These are phyloP conservation scores for Meloidogyne floridensis DNA, from an alignment of 1,140 invertebrate species.

Conservation along the genomic window DNA sequence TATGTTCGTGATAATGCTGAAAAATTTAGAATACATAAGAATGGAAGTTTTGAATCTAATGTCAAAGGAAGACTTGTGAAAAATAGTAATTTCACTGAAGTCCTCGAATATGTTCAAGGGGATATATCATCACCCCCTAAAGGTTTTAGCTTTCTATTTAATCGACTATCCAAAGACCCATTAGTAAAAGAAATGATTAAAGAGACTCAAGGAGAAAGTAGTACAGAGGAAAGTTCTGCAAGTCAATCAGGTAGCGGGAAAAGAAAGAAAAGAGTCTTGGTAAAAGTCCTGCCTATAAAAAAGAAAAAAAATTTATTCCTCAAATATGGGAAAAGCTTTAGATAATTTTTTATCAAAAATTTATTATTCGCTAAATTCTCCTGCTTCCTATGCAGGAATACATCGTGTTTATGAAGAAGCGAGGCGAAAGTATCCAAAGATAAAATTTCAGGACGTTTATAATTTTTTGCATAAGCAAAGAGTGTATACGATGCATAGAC, in stretches of 20 bases:
- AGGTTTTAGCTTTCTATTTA: neutral
- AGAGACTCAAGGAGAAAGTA: neutral
- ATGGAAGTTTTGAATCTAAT: no score
- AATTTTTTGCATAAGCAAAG: slow-evolving; percentile 34
- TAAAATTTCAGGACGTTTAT: slow-evolving; percentile 20
- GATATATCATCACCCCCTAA: neutral
- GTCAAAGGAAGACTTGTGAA: no score
- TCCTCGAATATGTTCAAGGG: neutral
- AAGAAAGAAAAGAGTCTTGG: neutral
- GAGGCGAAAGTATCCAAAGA: slow-evolving; percentile 20
- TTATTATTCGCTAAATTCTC: slow-evolving; percentile 34
- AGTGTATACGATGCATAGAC: slow-evolving; percentile 41
- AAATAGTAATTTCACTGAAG: no score
- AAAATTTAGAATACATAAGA: no score
- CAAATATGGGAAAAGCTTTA: slow-evolving; percentile 24
- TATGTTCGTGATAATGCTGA: no score
- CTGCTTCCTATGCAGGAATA: slow-evolving; percentile 22
- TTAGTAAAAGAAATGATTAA: neutral
- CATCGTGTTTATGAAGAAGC: slow-evolving; percentile 27
- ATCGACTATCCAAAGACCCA: neutral
- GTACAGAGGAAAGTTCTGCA: neutral
- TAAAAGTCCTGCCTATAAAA: slow-evolving; percentile 7
- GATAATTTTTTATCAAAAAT: slow-evolving; percentile 19
- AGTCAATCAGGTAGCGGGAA: neutral
- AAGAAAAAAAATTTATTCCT: neutral